Evolutionary conservation across 2,888 invertebrate species (phyloP).

Genomic region (Acanthosepion pharaonis): DNA sequence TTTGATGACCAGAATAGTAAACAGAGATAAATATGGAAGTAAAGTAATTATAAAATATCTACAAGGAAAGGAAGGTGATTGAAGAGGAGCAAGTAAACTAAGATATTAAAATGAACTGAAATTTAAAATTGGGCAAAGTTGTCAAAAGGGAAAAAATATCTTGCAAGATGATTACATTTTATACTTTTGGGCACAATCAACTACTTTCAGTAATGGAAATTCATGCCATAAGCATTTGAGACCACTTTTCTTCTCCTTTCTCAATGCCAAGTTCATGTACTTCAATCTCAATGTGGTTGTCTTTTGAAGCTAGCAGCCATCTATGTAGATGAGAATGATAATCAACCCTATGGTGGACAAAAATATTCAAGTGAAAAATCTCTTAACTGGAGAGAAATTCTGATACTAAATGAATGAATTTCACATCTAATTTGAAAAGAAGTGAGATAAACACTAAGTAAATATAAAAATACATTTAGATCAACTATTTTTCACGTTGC

Average conservation of each 20-base stretch:
- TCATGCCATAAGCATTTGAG: slow-evolving; percentile 10
- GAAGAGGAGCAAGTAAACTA: neutral
- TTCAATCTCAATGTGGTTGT: neutral
- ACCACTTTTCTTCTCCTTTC: neutral
- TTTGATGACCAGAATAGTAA: neutral
- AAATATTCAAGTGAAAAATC: neutral
- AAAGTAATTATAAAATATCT: neutral
- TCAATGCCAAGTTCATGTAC: neutral
- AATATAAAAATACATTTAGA: too few species aligned
- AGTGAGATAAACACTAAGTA: too few species aligned
- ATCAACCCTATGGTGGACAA: neutral
- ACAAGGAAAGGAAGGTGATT: neutral
- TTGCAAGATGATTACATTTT: neutral
- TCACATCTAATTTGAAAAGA: too few species aligned
- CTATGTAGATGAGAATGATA: neutral
- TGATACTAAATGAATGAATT: too few species aligned
- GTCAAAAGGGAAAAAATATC: neutral
- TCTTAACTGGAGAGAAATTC: neutral
- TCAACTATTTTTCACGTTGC: too few species aligned
- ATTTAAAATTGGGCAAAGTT: neutral
- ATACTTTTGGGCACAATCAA: slow-evolving; percentile 1
- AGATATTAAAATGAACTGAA: neutral
- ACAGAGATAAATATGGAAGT: neutral
- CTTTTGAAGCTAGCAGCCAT: slow-evolving; percentile 14
- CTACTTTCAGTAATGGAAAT: neutral